phyloP scores from a whole-genome alignment of 1,140 invertebrate species.

The Tetraneura akinire region DNA sequence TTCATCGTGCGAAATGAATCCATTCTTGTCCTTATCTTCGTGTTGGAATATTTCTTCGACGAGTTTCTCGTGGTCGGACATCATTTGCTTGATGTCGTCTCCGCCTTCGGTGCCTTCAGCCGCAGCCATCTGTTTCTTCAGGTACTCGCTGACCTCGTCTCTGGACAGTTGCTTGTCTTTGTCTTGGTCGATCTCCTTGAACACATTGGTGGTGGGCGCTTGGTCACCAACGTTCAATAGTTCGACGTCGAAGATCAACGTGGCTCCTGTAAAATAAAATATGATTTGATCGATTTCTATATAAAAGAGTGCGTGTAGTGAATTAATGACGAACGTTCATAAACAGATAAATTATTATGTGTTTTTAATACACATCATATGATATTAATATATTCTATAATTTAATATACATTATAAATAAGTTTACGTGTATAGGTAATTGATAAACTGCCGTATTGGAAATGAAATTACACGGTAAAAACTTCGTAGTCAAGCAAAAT shows the following conservation, averaged over 20 bases:
- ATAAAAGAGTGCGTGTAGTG: no score
- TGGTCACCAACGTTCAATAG: conserved; percentile 87
- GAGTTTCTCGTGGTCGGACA: conserved; percentile 87
- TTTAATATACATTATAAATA: no score
- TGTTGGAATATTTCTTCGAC: conserved; percentile 96
- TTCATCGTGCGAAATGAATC: conserved; percentile 92
- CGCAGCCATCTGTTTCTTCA: conserved; percentile 86
- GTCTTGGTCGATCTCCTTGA: conserved; percentile 93
- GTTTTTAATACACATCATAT: no score
- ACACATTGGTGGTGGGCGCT: conserved; percentile 85
- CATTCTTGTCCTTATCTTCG: conserved; percentile 93
- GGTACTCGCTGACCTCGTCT: conserved; percentile 90
- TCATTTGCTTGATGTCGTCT: conserved; percentile 81
- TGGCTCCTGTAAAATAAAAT: conserved; percentile 68
- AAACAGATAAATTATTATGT: no score
- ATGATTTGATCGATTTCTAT: no score
- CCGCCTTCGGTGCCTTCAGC: conserved; percentile 62
- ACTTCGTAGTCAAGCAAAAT: no score
- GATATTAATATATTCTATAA: no score
- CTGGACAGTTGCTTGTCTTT: conserved; percentile 85
- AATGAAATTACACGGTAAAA: no score
- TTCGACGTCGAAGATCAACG: conserved; percentile 88
- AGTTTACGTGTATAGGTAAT: no score
- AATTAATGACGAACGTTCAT: no score
- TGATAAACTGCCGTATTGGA: no score